phyloP scores from a whole-genome alignment of 2,888 invertebrate genomes.

The Blastobasis lacticolella region DNA sequence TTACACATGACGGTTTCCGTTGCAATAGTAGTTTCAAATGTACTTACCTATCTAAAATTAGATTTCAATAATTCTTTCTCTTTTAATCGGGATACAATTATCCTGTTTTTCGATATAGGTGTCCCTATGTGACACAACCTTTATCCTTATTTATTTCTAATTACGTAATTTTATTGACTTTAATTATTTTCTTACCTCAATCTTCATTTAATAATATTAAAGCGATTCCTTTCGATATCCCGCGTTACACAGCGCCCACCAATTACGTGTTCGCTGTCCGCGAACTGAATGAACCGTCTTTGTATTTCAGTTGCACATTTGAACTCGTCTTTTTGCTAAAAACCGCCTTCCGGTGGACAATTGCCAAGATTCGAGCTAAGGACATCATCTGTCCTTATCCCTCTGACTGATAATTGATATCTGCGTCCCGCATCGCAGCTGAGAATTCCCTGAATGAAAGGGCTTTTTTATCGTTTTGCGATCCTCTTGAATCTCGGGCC shows the following conservation, averaged over 20 bases:
- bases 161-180: too few relatives aligned
- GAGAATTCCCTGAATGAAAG: slow-evolving; percentile 68
- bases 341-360: slow-evolving; percentile 69
- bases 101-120: too few relatives aligned
- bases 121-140: too few relatives aligned
- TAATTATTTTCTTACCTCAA: too few relatives aligned
- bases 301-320: slow-evolving; percentile 61
- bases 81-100: too few relatives aligned
- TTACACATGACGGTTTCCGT: too few relatives aligned
- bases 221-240: slow-evolving; percentile 1
- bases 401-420: slow-evolving; percentile 21
- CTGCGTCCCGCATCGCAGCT: slow-evolving; percentile 31
- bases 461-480: slow-evolving; percentile 59
- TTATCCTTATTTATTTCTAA: too few relatives aligned
- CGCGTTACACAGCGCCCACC: slow-evolving; percentile 39
- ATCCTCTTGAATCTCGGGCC: slow-evolving; percentile 53
- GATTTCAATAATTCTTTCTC: too few relatives aligned
- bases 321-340: slow-evolving; percentile 58
- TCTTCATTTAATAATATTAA: neutral
- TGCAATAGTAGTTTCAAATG: too few relatives aligned
- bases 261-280: slow-evolving; percentile 39
- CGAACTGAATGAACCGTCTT: slow-evolving; percentile 55
- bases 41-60: too few relatives aligned
- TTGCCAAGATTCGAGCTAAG: slow-evolving; percentile 64
- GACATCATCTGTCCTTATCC: slow-evolving; percentile 33